Base-by-base conservation (phyloP, 1,140 invertebrate species). In the Achatina immaculata region DNA sequence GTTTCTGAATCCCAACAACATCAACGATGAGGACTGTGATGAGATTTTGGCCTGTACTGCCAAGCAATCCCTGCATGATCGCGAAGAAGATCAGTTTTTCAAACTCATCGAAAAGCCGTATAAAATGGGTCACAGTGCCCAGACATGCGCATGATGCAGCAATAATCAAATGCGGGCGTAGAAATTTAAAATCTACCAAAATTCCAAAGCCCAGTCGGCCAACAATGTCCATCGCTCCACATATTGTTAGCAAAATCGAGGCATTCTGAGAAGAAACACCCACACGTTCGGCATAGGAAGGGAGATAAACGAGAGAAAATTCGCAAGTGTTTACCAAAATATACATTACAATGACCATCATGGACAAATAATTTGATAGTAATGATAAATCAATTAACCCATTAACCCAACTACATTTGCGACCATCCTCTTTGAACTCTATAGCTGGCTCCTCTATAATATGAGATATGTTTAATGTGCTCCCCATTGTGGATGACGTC, bases 101-200 rank as follows among this genome's bases (percentile, higher is more conserved):
- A 38, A 76, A 62, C 1, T 6, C 40, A 3, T 36, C 24, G 24
- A 76, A 76, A 21, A 76, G 55, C 7, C 4, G 2, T 28, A 65
- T 21, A 58, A 76, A 65, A 36, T 76, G 51, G 21, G 31, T 58
- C 38, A 76, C 36, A 4, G 51, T 51, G 11, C 74, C 74, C 2
- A 76, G 19, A 9, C 1, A 36, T 1, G 51, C 28, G 38, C 11
- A 40, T 4, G 55, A 21, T 11, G 11, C 34, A 40, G 48, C 74
- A 11, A 76, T 65, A 62, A 76, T 76, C 14, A 21, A 31, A 40
- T 65, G 14, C 21, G 40, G 31, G 24, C 43, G 45, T 4, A 76
- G 11, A 36, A 76, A 9, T 43, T 76, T 76, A 34, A 76, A 76
- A 65, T 76, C 74, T 36, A 21, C 74, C 1, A 76, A 65, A 76